phyloP scores from a whole-genome alignment of 2,888 invertebrate genomes.

The Xestia xanthographa region DNA sequence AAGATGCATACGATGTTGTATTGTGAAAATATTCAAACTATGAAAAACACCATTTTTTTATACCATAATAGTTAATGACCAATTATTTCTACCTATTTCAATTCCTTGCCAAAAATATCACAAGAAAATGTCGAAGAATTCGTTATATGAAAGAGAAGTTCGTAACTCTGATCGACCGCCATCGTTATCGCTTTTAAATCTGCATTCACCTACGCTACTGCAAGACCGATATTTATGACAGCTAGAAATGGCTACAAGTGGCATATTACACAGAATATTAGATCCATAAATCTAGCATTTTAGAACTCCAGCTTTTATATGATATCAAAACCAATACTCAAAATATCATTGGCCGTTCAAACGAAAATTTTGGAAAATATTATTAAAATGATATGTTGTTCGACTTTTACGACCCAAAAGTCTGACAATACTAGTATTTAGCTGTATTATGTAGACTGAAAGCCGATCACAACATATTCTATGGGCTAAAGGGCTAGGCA shows the following conservation, averaged over 20 bases:
- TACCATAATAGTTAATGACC: neutral
- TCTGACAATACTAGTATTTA: no score
- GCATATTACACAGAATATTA: conserved; percentile 30
- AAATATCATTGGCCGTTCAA: conserved; percentile 29
- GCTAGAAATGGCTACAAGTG: conserved; percentile 27
- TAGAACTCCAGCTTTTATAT: conserved; percentile 12
- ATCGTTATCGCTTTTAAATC: conserved; percentile 20
- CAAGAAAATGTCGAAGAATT: neutral
- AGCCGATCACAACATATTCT: neutral
- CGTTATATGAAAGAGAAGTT: neutral
- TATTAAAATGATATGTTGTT: conserved; percentile 27
- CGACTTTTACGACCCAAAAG: neutral
- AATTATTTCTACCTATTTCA: neutral
- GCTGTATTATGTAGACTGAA: neutral
- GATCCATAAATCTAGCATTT: conserved; percentile 42
- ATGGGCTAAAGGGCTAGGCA: neutral
- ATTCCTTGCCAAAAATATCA: neutral
- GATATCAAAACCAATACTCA: conserved; percentile 12
- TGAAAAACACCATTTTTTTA: neutral
- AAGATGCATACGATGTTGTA: neutral
- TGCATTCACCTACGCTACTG: neutral
- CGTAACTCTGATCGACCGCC: neutral
- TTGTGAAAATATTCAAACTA: neutral
- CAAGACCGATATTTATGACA: conserved; percentile 25
- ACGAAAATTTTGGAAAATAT: conserved; percentile 15